These are phyloP conservation scores for Typhlomys cinereus DNA, from an alignment of 2,113 vertebrate species.

Conservation along the genomic window DNA sequence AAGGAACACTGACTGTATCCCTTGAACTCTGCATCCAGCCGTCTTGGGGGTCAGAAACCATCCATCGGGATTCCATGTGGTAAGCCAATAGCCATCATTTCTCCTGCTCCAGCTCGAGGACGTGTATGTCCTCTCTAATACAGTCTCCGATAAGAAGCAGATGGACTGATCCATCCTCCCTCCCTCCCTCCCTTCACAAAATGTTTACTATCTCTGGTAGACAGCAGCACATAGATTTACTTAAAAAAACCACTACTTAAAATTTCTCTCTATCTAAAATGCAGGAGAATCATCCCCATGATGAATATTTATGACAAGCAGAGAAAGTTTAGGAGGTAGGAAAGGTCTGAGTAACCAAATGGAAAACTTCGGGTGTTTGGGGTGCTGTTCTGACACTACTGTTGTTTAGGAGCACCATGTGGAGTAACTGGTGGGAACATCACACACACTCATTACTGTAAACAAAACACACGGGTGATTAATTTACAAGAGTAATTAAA, in stretches of 20 bases:
- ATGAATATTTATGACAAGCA: not conserved
- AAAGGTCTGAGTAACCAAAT: not conserved
- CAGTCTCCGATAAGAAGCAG: not conserved
- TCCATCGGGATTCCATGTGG: not conserved
- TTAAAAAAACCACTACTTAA: not conserved
- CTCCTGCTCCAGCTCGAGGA: not conserved
- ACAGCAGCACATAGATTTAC: not conserved
- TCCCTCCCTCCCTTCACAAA: constrained; percentile 4
- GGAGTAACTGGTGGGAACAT: not conserved
- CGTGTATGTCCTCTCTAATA: not conserved
- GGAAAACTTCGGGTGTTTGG: not conserved
- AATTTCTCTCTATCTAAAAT: not conserved
- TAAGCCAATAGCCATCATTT: not conserved
- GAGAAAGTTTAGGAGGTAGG: not conserved
- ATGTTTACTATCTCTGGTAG: not conserved
- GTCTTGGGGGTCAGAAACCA: not conserved
- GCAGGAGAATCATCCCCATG: not conserved
- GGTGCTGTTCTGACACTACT: not conserved
- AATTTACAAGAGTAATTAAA: not conserved
- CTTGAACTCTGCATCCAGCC: not conserved
- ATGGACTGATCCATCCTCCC: not conserved
- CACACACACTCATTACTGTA: not conserved
- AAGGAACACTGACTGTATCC: not conserved
- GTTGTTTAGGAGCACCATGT: not conserved
- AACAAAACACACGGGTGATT: not conserved